These are phyloP conservation scores for Macrophya annulata DNA, from an alignment of 2,888 invertebrate genomes.

Conservation along the genomic window DNA sequence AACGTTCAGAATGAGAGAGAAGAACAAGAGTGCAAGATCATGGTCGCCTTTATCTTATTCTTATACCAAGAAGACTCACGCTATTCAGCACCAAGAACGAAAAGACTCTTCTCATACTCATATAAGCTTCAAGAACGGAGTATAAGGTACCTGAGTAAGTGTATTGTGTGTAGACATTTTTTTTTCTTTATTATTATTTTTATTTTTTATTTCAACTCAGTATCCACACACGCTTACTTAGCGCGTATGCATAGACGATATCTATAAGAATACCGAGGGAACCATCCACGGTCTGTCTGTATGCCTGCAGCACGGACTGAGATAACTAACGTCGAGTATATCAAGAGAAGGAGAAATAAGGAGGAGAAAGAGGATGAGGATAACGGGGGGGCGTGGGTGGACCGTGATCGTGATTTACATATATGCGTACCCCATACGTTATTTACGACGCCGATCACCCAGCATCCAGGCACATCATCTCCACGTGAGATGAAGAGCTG, in stretches of 20 bases:
- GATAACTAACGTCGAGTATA: slow-evolving; percentile 35
- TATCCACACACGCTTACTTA: slow-evolving; percentile 22
- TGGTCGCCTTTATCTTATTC: slow-evolving; percentile 68
- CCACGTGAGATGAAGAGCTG: slow-evolving; percentile 47
- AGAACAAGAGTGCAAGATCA: slow-evolving; percentile 63
- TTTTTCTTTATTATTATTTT: background rate
- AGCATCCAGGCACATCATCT: slow-evolving; percentile 74
- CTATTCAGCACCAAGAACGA: slow-evolving; percentile 44
- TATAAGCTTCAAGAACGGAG: slow-evolving; percentile 34
- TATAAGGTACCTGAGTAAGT: slow-evolving; percentile 36
- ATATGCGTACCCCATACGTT: slow-evolving; percentile 77
- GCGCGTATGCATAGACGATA: slow-evolving; percentile 18
- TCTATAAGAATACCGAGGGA: slow-evolving; percentile 18
- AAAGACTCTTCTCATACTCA: slow-evolving; percentile 51
- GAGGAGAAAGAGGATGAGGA: slow-evolving; percentile 61
- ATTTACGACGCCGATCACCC: slow-evolving; percentile 78
- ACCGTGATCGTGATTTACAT: slow-evolving; percentile 78
- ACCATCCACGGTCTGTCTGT: background rate
- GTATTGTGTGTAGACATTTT: slow-evolving; percentile 35
- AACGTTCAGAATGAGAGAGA: slow-evolving; percentile 35
- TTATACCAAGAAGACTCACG: slow-evolving; percentile 45
- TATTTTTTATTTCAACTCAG: background rate
- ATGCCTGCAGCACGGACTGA: background rate
- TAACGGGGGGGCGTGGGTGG: slow-evolving; percentile 76
- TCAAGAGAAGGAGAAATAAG: slow-evolving; percentile 8